Evolutionary conservation across 2,113 vertebrate species (phyloP).

Genomic region (Orcinus orca): DNA sequence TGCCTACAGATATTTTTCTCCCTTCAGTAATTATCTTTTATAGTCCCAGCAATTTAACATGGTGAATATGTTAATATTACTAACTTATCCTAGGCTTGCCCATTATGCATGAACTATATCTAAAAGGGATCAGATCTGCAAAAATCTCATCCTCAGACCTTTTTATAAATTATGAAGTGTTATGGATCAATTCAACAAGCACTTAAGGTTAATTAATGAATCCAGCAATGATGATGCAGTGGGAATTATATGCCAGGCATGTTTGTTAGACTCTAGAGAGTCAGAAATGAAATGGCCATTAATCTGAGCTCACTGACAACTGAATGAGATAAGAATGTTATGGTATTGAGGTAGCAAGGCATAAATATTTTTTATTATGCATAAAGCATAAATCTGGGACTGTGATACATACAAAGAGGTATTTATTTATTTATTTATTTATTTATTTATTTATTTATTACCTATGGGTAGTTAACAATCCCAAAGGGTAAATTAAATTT

Average conservation of each 20-base stretch:
- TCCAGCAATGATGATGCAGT: not conserved
- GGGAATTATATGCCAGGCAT: not conserved
- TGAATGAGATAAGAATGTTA: not conserved
- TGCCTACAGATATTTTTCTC: constrained; percentile 10
- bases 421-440: not conserved
- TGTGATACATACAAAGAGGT: not conserved
- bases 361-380: not conserved
- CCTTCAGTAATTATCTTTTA: not conserved
- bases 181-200: not conserved
- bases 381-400: not conserved
- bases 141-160: not conserved
- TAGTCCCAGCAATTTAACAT: not conserved
- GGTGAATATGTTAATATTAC: not conserved
- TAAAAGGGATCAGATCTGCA: not conserved
- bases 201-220: constrained; percentile 4
- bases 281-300: not conserved
- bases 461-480: not conserved
- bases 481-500: not conserved
- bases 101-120: not conserved
- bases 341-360: not conserved
- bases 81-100: not conserved
- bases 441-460: not conserved
- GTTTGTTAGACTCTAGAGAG: not conserved
- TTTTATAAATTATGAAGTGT: not conserved
- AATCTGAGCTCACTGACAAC: not conserved